Percentiles rank a stretch among this genome's conserved stretches.
Conservation (phyloP, 1,140 invertebrate species). For the Drosophila ambigua region DNA sequence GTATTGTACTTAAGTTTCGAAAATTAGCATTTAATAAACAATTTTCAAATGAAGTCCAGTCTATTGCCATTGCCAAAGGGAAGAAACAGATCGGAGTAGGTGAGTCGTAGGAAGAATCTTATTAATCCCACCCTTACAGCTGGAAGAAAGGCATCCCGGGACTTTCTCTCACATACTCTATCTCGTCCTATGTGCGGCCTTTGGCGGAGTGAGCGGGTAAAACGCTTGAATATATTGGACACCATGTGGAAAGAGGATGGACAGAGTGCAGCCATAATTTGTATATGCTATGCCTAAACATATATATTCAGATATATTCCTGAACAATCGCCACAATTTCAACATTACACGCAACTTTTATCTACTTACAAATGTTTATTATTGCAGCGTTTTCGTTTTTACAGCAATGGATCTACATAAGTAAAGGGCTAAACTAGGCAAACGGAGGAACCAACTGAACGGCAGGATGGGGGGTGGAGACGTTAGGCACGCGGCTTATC, state of each 20-base stretch:
- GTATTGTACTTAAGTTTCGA: constrained; percentile 72
- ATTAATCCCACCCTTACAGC: too few relatives aligned
- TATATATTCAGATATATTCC: too few relatives aligned
- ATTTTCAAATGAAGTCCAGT: constrained; percentile 36
- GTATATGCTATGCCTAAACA: too few relatives aligned
- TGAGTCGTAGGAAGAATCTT: too few relatives aligned
- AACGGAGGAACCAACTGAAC: constrained; percentile 30
- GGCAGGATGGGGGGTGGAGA: constrained; percentile 17
- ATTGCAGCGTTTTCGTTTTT: constrained; percentile 14
- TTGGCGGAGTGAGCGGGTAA: too few relatives aligned
- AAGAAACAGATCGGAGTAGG: too few relatives aligned
- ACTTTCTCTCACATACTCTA: too few relatives aligned
- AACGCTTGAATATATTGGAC: too few relatives aligned
- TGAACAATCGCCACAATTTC: not conserved
- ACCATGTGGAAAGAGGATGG: too few relatives aligned
- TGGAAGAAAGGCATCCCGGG: too few relatives aligned
- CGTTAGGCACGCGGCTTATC: constrained; percentile 49
- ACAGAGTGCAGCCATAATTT: too few relatives aligned
- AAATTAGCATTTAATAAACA: constrained; percentile 57
- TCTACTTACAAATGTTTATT: constrained; percentile 37
- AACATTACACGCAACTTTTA: not conserved
- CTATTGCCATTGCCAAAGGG: constrained; percentile 1
- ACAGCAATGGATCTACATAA: constrained; percentile 10
- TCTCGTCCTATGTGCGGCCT: too few relatives aligned
- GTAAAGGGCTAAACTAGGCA: constrained; percentile 5